Evolutionary conservation across 2,888 invertebrate genomes (phyloP), one percentile per base, ranked within the genome.

Genomic region (Plebejus anna): DNA sequence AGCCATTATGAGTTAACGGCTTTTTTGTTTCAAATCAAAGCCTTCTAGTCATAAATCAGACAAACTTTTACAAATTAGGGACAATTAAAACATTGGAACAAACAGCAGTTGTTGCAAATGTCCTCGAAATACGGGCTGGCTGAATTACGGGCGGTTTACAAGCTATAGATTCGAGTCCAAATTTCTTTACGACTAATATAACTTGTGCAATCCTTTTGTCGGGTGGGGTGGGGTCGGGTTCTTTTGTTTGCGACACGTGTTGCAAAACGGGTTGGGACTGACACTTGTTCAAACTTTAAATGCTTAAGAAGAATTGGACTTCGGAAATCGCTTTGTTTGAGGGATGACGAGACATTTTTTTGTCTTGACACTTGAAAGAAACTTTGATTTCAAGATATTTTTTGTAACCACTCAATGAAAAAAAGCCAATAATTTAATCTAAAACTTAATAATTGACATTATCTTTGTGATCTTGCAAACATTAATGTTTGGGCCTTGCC

Each of bases 201-300:
- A 92, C 90, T 92, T 91, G 89, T 87, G 89, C 92, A 93, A 93
- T 92, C 93, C 94, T 94, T 92, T 93, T 90, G 90, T 89, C 89
- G 89, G 78, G 77, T 72, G 72, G 82, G 85, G 79, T 81, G 82
- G 83, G 83, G 81, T 83, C 84, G 86, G 87, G 87, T 87, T 90
- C 91, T 93, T 93, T 93, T 93, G 92, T 93, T 91, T 89, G 89
- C 86, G 86, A 90, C 93, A 94, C 91, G 92, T 93, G 93, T 92
- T 89, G 88, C 90, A 84, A 88, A 93, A 92, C 92, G 92, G 92
- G 91, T 94, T 93, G 89, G 83, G 86, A 85, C 83, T 88, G 90
- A 91, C 91, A 91, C 90, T 92, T 90, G 90, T 88, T 85, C 86
- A 79, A 77, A 87, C 87, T 88, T 88, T 86, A 87, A 82, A 83